These are phyloP conservation scores for Micronisus gabar DNA, from an alignment of 2,113 vertebrate genomes.

Conservation along the genomic window DNA sequence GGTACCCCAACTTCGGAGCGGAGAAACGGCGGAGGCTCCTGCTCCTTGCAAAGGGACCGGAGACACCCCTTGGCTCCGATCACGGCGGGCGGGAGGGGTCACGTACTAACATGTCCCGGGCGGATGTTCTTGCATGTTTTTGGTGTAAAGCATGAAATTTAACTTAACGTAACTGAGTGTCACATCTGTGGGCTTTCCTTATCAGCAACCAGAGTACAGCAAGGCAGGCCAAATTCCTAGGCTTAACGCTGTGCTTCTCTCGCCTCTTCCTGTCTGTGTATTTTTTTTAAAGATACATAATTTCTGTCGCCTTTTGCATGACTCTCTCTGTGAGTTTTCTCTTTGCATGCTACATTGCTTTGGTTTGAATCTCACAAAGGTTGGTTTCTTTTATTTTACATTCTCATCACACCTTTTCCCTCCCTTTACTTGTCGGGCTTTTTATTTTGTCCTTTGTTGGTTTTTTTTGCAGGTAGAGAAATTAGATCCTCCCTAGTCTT, in stretches of 20 bases:
- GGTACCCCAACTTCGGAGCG: not conserved
- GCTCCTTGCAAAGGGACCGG: not conserved
- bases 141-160: slow-evolving; percentile 79
- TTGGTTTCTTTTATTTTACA: slow-evolving; percentile 66
- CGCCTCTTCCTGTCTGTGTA: slow-evolving; percentile 53
- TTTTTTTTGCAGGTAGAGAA: slow-evolving; percentile 64
- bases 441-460: slow-evolving; percentile 40
- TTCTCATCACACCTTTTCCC: slow-evolving; percentile 43
- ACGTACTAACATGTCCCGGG: slow-evolving; percentile 50
- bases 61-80: not conserved
- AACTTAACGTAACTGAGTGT: slow-evolving; percentile 87
- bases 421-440: slow-evolving; percentile 55
- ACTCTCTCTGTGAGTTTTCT: slow-evolving; percentile 63
- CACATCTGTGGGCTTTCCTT: slow-evolving; percentile 90
- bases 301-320: slow-evolving; percentile 70
- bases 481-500: slow-evolving; percentile 62
- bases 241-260: slow-evolving; percentile 56
- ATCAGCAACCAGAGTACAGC: slow-evolving; percentile 57
- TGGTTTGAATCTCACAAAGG: slow-evolving; percentile 65
- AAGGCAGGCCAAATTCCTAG: slow-evolving; percentile 69
- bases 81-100: not conserved
- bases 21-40: not conserved
- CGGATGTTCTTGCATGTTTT: slow-evolving; percentile 67
- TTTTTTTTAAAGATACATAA: slow-evolving; percentile 1
- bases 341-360: slow-evolving; percentile 69